Conservation (phyloP, 2,797 vertebrate species). For the Lacerta viridis region DNA sequence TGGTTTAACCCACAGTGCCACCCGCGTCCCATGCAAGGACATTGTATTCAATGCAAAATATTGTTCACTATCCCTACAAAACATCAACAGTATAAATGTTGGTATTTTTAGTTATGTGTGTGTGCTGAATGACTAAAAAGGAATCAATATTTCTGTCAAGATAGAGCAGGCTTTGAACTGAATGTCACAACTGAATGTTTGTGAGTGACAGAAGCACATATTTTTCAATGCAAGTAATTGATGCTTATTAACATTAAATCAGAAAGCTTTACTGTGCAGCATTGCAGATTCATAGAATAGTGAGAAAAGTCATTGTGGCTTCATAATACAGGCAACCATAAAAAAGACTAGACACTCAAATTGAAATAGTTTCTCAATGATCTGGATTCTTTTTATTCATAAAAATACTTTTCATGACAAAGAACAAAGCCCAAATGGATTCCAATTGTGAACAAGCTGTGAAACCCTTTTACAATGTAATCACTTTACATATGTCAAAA, state of each 20-base stretch:
- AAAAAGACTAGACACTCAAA: background rate
- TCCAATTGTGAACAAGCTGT: too few relatives aligned
- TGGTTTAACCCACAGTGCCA: too few relatives aligned
- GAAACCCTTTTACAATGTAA: background rate
- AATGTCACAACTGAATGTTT: background rate
- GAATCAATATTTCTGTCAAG: background rate
- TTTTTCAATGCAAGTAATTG: slow-evolving; percentile 2
- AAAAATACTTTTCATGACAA: background rate
- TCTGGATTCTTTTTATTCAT: background rate
- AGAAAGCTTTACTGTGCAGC: background rate
- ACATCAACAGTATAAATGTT: background rate
- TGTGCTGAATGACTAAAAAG: background rate
- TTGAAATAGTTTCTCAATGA: background rate
- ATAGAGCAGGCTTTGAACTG: background rate
- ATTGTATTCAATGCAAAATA: too few relatives aligned
- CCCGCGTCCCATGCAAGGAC: too few relatives aligned
- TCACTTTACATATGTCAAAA: background rate
- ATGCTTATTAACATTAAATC: background rate
- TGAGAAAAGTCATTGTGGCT: background rate
- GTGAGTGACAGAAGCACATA: background rate
- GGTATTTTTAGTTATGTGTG: background rate
- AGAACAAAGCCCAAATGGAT: background rate
- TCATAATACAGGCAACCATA: background rate
- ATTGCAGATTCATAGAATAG: background rate
- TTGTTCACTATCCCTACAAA: background rate